Evolutionary conservation across 2,113 vertebrate genomes (phyloP).

Genomic region (Microcebus tavaratra): DNA sequence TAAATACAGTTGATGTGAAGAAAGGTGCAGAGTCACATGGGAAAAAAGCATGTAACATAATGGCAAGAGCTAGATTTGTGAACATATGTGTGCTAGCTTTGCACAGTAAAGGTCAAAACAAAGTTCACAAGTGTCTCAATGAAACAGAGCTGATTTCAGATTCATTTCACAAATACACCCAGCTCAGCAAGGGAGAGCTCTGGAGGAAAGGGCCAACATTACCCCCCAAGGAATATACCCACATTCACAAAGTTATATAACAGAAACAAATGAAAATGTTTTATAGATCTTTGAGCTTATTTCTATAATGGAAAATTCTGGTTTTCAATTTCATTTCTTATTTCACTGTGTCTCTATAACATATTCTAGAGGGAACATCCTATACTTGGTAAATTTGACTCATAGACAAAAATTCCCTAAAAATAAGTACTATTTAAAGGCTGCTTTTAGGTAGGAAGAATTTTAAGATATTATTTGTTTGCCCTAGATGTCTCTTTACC

Average conservation of each 20-base stretch:
- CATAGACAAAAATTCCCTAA: conserved; percentile 37
- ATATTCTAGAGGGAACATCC: conserved; percentile 37
- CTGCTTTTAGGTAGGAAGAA: not conserved
- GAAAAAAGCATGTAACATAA: not conserved
- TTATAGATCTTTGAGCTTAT: not conserved
- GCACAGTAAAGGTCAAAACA: not conserved
- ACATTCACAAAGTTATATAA: not conserved
- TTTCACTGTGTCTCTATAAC: conserved; percentile 20
- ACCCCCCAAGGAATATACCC: not conserved
- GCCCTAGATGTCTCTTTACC: not conserved
- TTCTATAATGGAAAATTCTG: conserved; percentile 49
- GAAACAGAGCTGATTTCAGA: conserved; percentile 42
- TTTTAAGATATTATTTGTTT: conserved; percentile 47
- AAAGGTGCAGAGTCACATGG: not conserved
- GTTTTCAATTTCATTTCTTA: not conserved
- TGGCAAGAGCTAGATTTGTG: not conserved
- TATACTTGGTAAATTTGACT: conserved; percentile 45
- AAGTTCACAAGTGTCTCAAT: not conserved
- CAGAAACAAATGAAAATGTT: conserved; percentile 22
- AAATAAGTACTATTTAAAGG: conserved; percentile 56
- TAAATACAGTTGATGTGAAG: conserved; percentile 41
- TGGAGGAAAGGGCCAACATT: conserved; percentile 15
- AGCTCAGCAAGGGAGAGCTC: not conserved
- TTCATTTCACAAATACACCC: not conserved
- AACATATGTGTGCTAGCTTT: not conserved